Evolutionary conservation across 2,888 invertebrate genomes (phyloP).

Genomic region (Peribatodes rhomboidaria): DNA sequence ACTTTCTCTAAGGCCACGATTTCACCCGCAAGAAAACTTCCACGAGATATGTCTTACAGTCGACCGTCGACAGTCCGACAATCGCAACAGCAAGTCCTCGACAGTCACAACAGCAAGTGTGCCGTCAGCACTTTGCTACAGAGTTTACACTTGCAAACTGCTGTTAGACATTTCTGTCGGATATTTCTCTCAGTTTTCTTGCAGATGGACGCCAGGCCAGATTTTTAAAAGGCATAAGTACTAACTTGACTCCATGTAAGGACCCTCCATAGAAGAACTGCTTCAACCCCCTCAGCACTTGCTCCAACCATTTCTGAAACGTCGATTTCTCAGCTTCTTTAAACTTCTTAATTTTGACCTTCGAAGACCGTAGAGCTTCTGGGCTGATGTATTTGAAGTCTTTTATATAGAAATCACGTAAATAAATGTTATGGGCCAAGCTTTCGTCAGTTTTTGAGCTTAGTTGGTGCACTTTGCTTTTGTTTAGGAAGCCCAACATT

Average conservation of each 20-base stretch:
- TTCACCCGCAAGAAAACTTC: no score
- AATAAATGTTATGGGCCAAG: slow-evolving; percentile 54
- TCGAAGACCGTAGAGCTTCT: slow-evolving; percentile 53
- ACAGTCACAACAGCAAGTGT: no score
- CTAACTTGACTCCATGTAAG: slow-evolving; percentile 82
- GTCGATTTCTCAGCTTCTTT: slow-evolving; percentile 48
- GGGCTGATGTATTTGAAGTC: slow-evolving; percentile 76
- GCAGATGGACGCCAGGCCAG: no score
- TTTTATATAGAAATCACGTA: slow-evolving; percentile 73
- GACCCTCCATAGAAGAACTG: slow-evolving; percentile 80
- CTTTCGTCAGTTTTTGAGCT: slow-evolving; percentile 48
- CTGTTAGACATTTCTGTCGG: no score
- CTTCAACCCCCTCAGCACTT: slow-evolving; percentile 72
- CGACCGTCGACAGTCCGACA: no score
- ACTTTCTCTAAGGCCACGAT: no score
- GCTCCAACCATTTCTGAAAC: slow-evolving; percentile 65
- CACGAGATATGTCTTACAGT: no score
- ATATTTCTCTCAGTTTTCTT: no score
- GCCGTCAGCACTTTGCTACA: no score
- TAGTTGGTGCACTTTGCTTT: slow-evolving; percentile 48
- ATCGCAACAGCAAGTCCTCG: no score
- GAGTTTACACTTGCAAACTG: no score
- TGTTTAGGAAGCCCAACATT: slow-evolving; percentile 50
- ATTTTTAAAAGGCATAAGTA: slow-evolving; percentile 32
- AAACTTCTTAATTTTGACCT: slow-evolving; percentile 41